Evolutionary conservation across 2,888 invertebrate genomes (phyloP).

Genomic region (Operophtera brumata): DNA sequence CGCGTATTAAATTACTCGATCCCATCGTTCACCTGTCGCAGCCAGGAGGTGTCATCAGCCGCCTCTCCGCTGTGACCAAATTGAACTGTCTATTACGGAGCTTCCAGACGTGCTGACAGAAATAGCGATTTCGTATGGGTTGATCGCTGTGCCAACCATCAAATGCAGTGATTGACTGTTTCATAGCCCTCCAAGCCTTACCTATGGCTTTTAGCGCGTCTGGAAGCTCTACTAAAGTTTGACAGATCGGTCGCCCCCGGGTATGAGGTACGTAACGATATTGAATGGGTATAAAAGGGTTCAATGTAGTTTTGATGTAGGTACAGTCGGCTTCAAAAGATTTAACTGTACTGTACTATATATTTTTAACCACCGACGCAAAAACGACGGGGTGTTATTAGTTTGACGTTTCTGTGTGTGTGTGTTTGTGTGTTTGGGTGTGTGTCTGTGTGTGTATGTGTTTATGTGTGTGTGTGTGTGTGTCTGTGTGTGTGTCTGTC

Average conservation of each 20-base stretch:
- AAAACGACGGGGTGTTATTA: too few relatives aligned
- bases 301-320: constrained; percentile 16
- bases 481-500: too few relatives aligned
- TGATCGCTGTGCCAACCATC: neutral
- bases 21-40: constrained; percentile 51
- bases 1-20: constrained; percentile 50
- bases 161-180: neutral
- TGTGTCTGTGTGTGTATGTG: too few relatives aligned
- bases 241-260: constrained; percentile 7
- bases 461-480: too few relatives aligned
- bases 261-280: constrained; percentile 4
- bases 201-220: neutral
- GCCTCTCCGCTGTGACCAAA: constrained; percentile 33
- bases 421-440: too few relatives aligned
- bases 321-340: constrained; percentile 4
- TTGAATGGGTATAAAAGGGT: constrained; percentile 5
- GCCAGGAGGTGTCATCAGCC: constrained; percentile 40
- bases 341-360: constrained; percentile 1
- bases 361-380: too few relatives aligned
- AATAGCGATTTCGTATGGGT: neutral
- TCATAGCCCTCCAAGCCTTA: neutral
- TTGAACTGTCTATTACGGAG: constrained; percentile 42
- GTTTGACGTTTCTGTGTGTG: too few relatives aligned
- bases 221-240: constrained; percentile 1
- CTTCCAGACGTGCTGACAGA: neutral